Conservation (phyloP, 1,140 invertebrate genomes). For the roundworm (Caenorhabditis elegans) region DNA sequence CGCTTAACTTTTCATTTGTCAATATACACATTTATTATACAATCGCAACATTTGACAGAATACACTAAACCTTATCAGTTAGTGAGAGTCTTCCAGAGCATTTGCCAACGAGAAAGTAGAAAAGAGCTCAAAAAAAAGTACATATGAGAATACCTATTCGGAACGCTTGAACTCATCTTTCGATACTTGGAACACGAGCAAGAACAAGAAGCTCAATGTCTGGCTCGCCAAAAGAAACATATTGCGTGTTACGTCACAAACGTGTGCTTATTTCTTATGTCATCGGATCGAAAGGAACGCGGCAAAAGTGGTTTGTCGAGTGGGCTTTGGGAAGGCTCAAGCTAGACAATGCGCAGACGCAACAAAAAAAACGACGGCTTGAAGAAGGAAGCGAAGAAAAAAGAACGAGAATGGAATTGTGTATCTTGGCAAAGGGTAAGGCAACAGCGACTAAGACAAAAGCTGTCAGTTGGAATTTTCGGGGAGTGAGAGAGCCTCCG, state of each 20-base stretch:
- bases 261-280: neutral
- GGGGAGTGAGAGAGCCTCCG: neutral
- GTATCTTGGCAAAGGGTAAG: neutral
- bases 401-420: neutral
- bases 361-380: neutral
- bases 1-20: neutral
- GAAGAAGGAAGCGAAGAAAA: neutral
- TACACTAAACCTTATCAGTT: slow-evolving; percentile 14
- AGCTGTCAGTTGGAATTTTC: slow-evolving; percentile 30
- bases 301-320: slow-evolving; percentile 32
- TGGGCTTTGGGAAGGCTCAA: slow-evolving; percentile 1
- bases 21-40: too few relatives aligned
- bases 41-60: neutral
- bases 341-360: neutral
- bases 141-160: too few relatives aligned
- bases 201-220: too few relatives aligned
- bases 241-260: neutral
- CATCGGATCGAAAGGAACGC: slow-evolving; percentile 16
- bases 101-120: neutral
- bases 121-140: neutral
- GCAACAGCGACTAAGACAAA: slow-evolving; percentile 18
- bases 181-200: neutral
- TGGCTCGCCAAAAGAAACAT: neutral
- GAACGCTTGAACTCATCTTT: neutral
- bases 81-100: neutral